Base-by-base conservation (phyloP, 2,113 vertebrate genomes). In the Channa argus region DNA sequence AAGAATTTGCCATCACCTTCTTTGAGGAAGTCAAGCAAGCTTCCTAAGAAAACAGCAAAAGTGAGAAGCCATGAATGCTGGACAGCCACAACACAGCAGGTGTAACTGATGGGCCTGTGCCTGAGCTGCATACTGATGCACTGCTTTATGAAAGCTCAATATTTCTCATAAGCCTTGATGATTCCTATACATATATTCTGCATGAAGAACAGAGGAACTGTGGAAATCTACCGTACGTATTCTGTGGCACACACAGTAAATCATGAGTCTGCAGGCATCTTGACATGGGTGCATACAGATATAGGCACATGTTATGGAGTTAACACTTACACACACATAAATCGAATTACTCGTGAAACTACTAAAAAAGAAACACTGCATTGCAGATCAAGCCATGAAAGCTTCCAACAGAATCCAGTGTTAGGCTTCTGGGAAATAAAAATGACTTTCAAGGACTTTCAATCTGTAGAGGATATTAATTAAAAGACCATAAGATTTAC, bases 1-100 rank as follows among this genome's bases (percentile, higher is more conserved):
- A 98, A 92, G 91, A 95, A 96, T 70, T 97, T 98, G n/a, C 97
- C 97, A 62, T 98, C 97, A 49, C 96, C 97, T 86, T 98, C 97
- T 90, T 97, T 98, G 73, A 98, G 94, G 89, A 98, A 98, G 87
- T 98, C 97, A 44, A 98, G 88, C 77, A 98, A 93, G 89, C 97
- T 98, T 77, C 97, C 97, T 98, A 75, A 53, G 88, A 77, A 92
- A 59, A 92, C 11, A 75, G 73, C 3, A 10, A 71, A 24, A 50
- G 5, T 0, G 50, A 82, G 8, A 71, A 46, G 51, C 49, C 15
- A 58, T 69, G 51, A 79, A 61, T 10, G 62, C 51, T 50, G 39
- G 9, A 15, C 34, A 3, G n/a, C 15, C 9, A 47, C 55, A 53
- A 55, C 53, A 63, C 15, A 58, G 47, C 15, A 45, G 47, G 12